Evolutionary conservation across 2,113 vertebrate species (phyloP), one percentile per base, ranked within the genome.

Genomic region (Lates calcarifer): DNA sequence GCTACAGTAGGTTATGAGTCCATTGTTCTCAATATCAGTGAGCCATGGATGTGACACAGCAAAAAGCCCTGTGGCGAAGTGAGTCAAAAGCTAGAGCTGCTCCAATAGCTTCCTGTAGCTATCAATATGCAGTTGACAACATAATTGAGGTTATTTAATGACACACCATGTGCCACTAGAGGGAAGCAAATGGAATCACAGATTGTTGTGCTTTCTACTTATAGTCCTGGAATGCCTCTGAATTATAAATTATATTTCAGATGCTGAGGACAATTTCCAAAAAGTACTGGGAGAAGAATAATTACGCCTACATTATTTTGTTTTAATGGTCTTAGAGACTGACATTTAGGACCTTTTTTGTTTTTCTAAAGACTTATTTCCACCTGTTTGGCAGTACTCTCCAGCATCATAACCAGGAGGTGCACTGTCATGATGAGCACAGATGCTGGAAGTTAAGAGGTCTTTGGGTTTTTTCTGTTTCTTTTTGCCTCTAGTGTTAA

Each of bases 121-220:
- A 56, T 72, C 49, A 60, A 33, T 78, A 57, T 74, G 60, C 14
- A 49, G 65, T 72, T 85, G 69, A 87, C 61, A 67, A 58, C 43
- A 77, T 79, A 74, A 84, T 55, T 87, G 53, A 85, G 65, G 61
- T 61, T 74, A 69, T 85, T 82, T 82, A 62, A 77, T 79, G 73
- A 58, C 39, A 13, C 3, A 10, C 49, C 68, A 63, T 80, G 57
- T 87, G 71, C 67, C 57, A 29, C 74, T 66, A 57, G 53, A 82
- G 65, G 49, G 47, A 79, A 69, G 66, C 68, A 70, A 74, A 80
- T 73, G 24, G 55, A 74, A 33, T 49, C 69, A 68, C 66, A 72
- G 51, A 60, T 76, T 78, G 35, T 41, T 69, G 57, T 55, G 79
- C 20, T 33, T 37, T 61, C 63, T 69, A 37, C 24, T 71, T 47